A percentile compares a stretch with the other conserved stretches of the same genome.
phyloP scores from a whole-genome alignment of 2,113 vertebrate genomes.

The Procavia capensis region DNA sequence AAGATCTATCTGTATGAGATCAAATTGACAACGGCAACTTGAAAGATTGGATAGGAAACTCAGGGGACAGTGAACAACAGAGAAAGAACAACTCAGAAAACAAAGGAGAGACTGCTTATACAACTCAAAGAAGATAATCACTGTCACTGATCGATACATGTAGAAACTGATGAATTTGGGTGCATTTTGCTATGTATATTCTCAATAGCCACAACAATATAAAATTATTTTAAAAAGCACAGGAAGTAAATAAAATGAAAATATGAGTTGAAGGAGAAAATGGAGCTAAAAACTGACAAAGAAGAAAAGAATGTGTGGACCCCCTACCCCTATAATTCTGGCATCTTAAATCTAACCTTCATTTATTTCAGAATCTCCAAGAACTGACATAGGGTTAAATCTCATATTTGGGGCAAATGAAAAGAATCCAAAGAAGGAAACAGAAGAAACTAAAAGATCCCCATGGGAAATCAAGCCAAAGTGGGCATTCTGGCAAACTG shows the following conservation, averaged over 20 bases:
- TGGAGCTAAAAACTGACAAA: neutral
- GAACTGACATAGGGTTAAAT: accelerated
- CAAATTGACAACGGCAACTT: neutral
- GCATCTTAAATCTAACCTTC: neutral
- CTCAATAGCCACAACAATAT: neutral
- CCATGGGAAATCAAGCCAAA: slow-evolving; percentile 77
- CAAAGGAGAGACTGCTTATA: neutral
- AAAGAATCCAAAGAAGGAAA: slow-evolving; percentile 34
- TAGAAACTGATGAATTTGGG: neutral
- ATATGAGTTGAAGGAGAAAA: neutral
- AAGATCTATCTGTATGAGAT: neutral
- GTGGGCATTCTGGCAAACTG: slow-evolving; percentile 72
- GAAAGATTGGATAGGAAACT: neutral
- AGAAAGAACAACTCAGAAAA: neutral
- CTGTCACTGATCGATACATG: neutral
- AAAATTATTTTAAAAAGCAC: neutral
- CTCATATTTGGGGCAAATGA: neutral
- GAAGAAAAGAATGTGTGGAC: neutral
- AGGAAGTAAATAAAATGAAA: neutral
- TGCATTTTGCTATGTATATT: neutral
- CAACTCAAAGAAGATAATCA: neutral
- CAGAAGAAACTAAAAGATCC: slow-evolving; percentile 63
- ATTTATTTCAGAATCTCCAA: neutral
- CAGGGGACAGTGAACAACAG: neutral
- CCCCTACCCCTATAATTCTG: neutral